A percentile compares a stretch with the other conserved stretches of the same genome.
These are phyloP conservation scores for Silurus glanis DNA, from an alignment of 2,113 vertebrate species.

Conservation along the genomic window DNA sequence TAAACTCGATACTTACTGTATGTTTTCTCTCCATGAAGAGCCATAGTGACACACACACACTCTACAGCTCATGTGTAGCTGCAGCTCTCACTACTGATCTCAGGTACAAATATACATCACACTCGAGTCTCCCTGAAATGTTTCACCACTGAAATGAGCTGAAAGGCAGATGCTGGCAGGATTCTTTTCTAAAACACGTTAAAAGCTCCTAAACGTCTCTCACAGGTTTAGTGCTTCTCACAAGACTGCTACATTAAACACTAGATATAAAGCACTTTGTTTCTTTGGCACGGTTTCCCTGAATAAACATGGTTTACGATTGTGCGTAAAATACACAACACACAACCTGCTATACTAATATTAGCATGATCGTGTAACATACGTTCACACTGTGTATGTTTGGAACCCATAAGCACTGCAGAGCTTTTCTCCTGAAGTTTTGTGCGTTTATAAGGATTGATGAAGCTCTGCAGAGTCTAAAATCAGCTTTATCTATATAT, in stretches of 20 bases:
- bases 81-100: neutral
- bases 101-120: neutral
- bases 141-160: neutral
- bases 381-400: neutral
- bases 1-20: neutral
- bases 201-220: neutral
- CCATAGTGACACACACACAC: neutral
- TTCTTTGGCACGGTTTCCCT: neutral
- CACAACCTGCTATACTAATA: neutral
- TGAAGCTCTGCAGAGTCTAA: neutral
- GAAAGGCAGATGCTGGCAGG: neutral
- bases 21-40: neutral
- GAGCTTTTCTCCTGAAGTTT: too few relatives aligned
- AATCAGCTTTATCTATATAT: neutral
- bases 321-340: neutral
- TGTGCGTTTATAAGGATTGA: neutral
- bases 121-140: too few relatives aligned
- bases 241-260: slow-evolving; percentile 10
- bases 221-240: neutral
- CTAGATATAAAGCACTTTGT: neutral
- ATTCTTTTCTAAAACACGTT: neutral
- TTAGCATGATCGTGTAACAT: neutral
- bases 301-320: neutral
- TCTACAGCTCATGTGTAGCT: neutral
- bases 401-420: neutral